Conservation (phyloP, 2,888 invertebrate species). For the Oithona nana region DNA sequence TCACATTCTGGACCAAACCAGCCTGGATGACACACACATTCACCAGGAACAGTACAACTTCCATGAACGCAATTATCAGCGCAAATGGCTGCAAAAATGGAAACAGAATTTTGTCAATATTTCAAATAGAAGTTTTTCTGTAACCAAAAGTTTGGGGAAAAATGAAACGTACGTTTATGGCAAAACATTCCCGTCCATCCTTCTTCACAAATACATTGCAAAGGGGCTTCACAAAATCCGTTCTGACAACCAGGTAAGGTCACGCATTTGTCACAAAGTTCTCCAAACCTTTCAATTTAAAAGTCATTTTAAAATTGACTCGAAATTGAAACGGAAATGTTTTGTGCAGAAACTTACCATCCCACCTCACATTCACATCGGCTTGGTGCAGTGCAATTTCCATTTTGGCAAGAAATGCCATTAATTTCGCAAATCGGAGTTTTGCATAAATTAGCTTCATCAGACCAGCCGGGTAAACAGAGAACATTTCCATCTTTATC, state of each 20-base stretch:
- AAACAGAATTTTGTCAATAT: not conserved
- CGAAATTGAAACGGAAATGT: not conserved
- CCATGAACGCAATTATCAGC: not conserved
- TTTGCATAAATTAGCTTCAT: not conserved
- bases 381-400: not conserved
- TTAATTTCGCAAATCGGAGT: not conserved
- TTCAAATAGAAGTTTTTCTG: not conserved
- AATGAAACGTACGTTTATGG: not conserved
- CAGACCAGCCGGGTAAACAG: not conserved
- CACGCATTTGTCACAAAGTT: not conserved
- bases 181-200: conserved; percentile 1
- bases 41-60: not conserved
- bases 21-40: not conserved
- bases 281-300: not conserved
- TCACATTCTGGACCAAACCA: not conserved
- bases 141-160: no score
- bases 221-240: not conserved
- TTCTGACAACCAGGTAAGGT: not conserved
- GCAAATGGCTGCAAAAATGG: not conserved
- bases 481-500: not conserved
- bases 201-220: not conserved
- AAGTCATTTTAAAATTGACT: not conserved
- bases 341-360: not conserved
- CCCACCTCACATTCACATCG: not conserved
- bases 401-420: not conserved